A percentile compares a stretch with the other conserved stretches of the same genome.
These are phyloP conservation scores for Fragum fragum DNA, from an alignment of 2,888 invertebrate genomes.

Conservation along the genomic window DNA sequence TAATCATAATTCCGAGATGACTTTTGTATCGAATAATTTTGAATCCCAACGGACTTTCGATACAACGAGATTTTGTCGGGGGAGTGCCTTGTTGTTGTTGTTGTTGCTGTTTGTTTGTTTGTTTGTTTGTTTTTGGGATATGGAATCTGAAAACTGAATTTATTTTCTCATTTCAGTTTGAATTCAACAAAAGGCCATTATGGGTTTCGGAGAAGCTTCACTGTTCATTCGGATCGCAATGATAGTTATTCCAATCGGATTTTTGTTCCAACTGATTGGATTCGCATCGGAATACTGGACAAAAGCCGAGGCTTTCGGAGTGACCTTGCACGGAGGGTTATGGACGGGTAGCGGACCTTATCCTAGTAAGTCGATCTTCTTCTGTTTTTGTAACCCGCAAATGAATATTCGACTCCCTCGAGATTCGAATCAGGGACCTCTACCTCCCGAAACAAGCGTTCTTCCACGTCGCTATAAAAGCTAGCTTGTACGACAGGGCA, in stretches of 20 bases:
- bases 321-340: slow-evolving; percentile 41
- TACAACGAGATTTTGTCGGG: too few species aligned
- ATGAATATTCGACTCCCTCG: too few species aligned
- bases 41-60: too few species aligned
- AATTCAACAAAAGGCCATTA: not conserved
- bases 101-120: too few species aligned
- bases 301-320: not conserved
- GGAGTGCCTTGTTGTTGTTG: too few species aligned
- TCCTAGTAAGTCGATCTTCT: slow-evolving; percentile 38
- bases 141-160: too few species aligned
- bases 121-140: too few species aligned
- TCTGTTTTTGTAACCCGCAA: too few species aligned
- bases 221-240: slow-evolving; percentile 44
- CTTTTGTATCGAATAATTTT: too few species aligned
- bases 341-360: slow-evolving; percentile 29
- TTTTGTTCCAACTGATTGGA: slow-evolving; percentile 51
- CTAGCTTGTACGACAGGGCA: too few species aligned
- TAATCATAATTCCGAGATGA: too few species aligned
- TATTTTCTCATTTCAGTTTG: not conserved
- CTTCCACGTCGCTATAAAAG: too few species aligned
- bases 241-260: slow-evolving; percentile 26
- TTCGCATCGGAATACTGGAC: slow-evolving; percentile 49
- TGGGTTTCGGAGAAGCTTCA: slow-evolving; percentile 51
- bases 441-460: not conserved
- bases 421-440: not conserved